Evolutionary conservation across 1,140 invertebrate species (phyloP).

Genomic region (Drosophila lowei): DNA sequence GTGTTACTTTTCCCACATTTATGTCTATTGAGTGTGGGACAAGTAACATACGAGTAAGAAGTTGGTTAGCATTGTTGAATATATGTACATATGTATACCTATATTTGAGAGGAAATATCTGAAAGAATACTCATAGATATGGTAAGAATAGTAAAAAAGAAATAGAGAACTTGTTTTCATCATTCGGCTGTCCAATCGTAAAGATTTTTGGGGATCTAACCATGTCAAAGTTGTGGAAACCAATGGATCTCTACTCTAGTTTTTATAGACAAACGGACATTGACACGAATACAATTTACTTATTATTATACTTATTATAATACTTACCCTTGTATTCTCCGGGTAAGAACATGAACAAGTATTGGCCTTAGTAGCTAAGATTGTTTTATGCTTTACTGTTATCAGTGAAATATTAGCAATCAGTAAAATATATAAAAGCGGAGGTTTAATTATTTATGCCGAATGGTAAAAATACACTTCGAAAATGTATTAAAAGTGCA

Average conservation of each 20-base stretch:
- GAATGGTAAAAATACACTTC: no score
- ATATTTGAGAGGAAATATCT: background rate
- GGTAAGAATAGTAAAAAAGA: no score
- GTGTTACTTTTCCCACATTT: constrained; percentile 52
- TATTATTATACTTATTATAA: no score
- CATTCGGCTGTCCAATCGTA: no score
- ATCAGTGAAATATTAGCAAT: constrained; percentile 26
- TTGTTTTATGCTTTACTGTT: constrained; percentile 16
- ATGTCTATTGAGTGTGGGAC: constrained; percentile 29
- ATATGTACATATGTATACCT: no score
- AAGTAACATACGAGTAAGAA: background rate
- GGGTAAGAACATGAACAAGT: background rate
- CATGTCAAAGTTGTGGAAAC: no score
- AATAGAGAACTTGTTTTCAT: no score
- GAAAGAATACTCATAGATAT: no score
- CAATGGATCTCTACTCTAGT: background rate
- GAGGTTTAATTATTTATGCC: background rate
- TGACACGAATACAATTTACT: no score
- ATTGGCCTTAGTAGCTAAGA: background rate
- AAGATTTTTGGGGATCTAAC: background rate
- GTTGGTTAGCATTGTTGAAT: no score
- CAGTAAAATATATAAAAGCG: constrained; percentile 32
- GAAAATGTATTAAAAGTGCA: no score
- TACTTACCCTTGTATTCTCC: constrained; percentile 17
- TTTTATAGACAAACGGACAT: background rate